A percentile compares a stretch with the other conserved stretches of the same genome.
phyloP scores from a whole-genome alignment of 2,888 invertebrate species.

The Dexiosoma caninum region DNA sequence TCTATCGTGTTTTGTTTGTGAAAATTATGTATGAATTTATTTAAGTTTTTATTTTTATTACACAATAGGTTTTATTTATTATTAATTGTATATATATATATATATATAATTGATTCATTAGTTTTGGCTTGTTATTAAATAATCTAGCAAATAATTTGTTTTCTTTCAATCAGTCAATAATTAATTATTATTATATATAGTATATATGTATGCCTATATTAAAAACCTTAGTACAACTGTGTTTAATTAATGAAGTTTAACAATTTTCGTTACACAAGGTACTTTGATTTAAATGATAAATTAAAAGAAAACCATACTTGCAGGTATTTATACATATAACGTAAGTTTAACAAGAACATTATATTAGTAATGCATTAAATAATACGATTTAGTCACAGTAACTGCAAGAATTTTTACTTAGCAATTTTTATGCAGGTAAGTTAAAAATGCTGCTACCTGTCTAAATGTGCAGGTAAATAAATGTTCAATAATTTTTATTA shows the following conservation, averaged over 20 bases:
- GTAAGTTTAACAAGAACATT: too few species aligned
- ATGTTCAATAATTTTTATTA: too few species aligned
- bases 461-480: too few species aligned
- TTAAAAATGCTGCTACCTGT: too few species aligned
- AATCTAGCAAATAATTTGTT: constrained; percentile 61
- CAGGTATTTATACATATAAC: neutral
- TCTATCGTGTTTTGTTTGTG: constrained; percentile 3
- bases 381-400: too few species aligned
- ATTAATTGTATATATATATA: constrained; percentile 27
- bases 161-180: constrained; percentile 61
- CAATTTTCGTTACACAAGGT: constrained; percentile 29
- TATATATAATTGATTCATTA: constrained; percentile 51
- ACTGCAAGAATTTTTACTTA: neutral
- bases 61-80: constrained; percentile 36
- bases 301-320: neutral
- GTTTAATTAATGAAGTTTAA: constrained; percentile 27
- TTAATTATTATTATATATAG: constrained; percentile 39
- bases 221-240: constrained; percentile 32
- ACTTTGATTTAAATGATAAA: constrained; percentile 30
- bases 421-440: too few species aligned
- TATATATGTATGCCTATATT: constrained; percentile 15
- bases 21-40: constrained; percentile 36
- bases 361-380: too few species aligned
- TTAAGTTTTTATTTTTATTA: neutral
- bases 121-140: constrained; percentile 40